Evolutionary conservation across 2,113 vertebrate genomes (phyloP).

Genomic region (Cathartes aura): DNA sequence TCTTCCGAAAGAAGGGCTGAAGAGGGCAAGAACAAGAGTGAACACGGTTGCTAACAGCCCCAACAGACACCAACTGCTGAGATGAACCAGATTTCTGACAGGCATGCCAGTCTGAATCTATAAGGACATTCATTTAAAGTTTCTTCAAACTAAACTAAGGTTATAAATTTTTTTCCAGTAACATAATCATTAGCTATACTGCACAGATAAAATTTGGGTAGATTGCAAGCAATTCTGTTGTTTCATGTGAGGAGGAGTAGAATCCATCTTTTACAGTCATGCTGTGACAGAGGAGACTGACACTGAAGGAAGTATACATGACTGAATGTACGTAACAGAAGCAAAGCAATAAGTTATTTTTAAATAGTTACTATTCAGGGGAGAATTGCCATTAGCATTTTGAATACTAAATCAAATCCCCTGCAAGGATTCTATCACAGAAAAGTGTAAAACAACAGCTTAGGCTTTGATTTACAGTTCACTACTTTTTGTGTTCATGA

Average conservation of each 20-base stretch:
- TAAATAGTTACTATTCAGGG: constrained; percentile 8
- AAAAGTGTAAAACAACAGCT: neutral
- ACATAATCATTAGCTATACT: neutral
- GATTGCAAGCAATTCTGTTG: neutral
- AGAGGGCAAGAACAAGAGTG: neutral
- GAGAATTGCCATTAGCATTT: neutral
- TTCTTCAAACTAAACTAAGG: neutral
- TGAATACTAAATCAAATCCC: constrained; percentile 3
- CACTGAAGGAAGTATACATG: constrained; percentile 14
- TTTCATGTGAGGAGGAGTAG: neutral
- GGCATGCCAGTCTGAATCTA: neutral
- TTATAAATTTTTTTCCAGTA: neutral
- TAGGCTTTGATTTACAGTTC: neutral
- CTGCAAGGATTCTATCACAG: neutral
- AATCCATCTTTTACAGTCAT: neutral
- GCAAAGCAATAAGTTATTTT: constrained; percentile 11
- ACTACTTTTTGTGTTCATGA: neutral
- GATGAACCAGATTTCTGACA: neutral
- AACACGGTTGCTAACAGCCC: neutral
- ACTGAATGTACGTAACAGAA: neutral
- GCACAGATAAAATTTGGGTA: neutral
- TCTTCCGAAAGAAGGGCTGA: neutral
- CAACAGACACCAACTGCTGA: neutral
- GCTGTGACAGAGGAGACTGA: neutral
- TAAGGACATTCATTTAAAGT: neutral